Evolutionary conservation across 2,888 invertebrate species (phyloP), one percentile per base, ranked within the genome.

Genomic region (Hydroisotoma schaefferi): DNA sequence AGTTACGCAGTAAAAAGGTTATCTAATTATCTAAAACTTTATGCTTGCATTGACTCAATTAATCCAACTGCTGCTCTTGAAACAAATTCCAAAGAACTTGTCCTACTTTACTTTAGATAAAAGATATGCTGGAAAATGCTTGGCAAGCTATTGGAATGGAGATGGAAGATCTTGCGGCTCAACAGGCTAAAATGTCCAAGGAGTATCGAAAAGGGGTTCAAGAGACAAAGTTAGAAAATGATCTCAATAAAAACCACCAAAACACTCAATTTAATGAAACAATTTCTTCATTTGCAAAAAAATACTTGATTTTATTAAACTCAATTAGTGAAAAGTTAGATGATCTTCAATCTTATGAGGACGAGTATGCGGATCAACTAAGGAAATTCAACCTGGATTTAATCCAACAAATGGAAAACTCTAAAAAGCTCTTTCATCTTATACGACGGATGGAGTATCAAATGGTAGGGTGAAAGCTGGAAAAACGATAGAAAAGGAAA

Each of bases 1-100:
- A 71, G 55, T 51, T 69, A 12, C 62, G 71, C 20, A 44, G 60
- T 4, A 67, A 69, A 48, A 61, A 65, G 59, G 62, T 67, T 15
- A 15, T n/a, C n/a, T n/a, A n/a, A n/a, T n/a, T n/a, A n/a, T n/a
- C n/a, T n/a, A 20, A 20, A 15, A 15, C 6, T 33, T 10, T 10
- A 33, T 33, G 8, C 6, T 33, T 33, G 8, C 33, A 33, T 10
- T 33, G 20, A 4, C 23, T 25, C 22, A 25, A 25, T 44, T 25
- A 26, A 38, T 33, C 10, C 15, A 33, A 33, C 15, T 33, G 37
- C 15, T 6, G 23, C 20, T 10, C 20, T 15, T 43, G 6, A 20
- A 43, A 43, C 8, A 6, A 18, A 18, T 18, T 43, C 18, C 18
- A 18, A 43, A 43, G n/a, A 43, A 43, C 18, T 37, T 52, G 22